These are phyloP conservation scores for Zosterops hypoxanthus DNA, from an alignment of 2,113 vertebrate genomes.

Conservation along the genomic window DNA sequence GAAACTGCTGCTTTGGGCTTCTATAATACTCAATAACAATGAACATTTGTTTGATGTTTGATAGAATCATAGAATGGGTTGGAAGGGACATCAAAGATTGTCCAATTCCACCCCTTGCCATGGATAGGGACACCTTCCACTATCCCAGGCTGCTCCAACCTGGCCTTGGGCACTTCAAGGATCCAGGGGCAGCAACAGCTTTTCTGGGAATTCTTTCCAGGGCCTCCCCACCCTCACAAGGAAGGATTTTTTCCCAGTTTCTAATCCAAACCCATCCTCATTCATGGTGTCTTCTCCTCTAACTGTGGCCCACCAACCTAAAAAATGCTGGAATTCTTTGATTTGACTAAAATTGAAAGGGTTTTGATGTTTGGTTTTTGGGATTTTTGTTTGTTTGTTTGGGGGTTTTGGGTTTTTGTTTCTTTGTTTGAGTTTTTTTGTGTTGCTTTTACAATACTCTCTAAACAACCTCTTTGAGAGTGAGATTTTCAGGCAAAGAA, in stretches of 20 bases:
- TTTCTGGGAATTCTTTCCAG: background rate
- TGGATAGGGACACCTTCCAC: background rate
- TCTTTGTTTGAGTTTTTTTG: background rate
- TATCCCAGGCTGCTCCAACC: rapidly evolving
- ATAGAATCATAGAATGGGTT: background rate
- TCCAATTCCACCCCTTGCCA: no score
- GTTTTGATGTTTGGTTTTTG: background rate
- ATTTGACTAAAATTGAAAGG: background rate
- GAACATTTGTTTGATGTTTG: background rate
- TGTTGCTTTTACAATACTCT: background rate
- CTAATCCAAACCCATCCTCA: background rate
- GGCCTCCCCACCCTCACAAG: background rate
- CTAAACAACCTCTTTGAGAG: background rate
- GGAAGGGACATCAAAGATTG: background rate
- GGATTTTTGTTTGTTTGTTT: background rate
- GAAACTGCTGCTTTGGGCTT: background rate
- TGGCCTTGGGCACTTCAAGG: background rate
- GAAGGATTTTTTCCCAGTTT: background rate
- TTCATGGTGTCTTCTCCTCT: background rate
- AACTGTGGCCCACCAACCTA: background rate
- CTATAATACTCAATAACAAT: no score
- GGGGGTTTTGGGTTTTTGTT: background rate
- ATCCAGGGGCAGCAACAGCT: background rate
- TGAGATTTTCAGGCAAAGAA: constrained; percentile 19
- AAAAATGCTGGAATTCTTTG: background rate